Evolutionary conservation across 2,888 invertebrate genomes (phyloP).

Genomic region (Willowsia nigromaculata): DNA sequence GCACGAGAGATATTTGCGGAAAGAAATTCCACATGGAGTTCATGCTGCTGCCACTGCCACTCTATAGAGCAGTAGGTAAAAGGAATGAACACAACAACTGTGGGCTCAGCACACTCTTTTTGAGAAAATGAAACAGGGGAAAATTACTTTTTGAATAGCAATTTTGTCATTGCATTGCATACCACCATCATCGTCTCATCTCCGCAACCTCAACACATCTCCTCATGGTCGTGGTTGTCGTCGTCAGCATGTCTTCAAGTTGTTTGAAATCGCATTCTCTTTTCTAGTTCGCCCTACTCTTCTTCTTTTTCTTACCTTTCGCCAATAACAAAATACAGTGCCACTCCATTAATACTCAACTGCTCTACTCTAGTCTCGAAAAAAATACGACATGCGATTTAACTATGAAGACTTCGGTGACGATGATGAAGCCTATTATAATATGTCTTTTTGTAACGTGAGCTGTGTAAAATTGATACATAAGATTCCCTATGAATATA

Average conservation of each 20-base stretch:
- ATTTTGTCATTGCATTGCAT: not conserved
- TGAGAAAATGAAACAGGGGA: not conserved
- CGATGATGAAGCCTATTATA: conserved; percentile 12
- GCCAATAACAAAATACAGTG: not conserved
- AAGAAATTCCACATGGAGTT: no score
- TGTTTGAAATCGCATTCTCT: not conserved
- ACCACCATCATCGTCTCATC: not conserved
- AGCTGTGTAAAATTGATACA: not conserved
- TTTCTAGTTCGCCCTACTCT: no score
- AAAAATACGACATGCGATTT: conserved; percentile 1
- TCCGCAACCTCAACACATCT: conserved; percentile 29
- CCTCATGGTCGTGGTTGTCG: conserved; percentile 2
- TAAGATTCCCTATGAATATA: not conserved
- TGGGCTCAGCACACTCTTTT: not conserved
- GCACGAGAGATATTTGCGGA: not conserved
- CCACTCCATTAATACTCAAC: not conserved
- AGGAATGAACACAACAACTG: not conserved
- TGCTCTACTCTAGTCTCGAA: not conserved
- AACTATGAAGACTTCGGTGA: not conserved
- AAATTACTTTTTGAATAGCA: conserved; percentile 24
- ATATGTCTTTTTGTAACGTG: not conserved
- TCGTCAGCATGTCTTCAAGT: conserved; percentile 42
- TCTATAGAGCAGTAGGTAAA: not conserved
- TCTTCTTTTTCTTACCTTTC: not conserved
- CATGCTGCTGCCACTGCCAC: not conserved